phyloP scores from a whole-genome alignment of 2,797 vertebrate genomes.

The Danio aesculapii region DNA sequence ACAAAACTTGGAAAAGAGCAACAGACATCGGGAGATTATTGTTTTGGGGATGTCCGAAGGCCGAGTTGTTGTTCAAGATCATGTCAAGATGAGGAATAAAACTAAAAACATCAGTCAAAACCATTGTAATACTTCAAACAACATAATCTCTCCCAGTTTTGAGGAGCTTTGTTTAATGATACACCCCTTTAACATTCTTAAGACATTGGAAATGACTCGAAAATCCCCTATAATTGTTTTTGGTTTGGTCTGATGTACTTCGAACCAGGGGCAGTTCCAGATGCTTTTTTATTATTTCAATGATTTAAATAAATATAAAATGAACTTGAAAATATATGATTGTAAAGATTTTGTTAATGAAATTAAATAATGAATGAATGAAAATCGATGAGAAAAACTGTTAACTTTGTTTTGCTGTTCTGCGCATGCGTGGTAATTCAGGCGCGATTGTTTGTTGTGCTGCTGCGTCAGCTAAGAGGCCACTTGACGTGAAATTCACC shows the following conservation, averaged over 20 bases:
- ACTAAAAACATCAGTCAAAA: not conserved
- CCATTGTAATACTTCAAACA: not conserved
- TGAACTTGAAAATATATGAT: too few relatives aligned
- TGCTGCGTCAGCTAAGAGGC: too few relatives aligned
- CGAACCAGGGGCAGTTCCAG: not conserved
- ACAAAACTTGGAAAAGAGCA: constrained; percentile 69
- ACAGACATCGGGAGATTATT: constrained; percentile 84
- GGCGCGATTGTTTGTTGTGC: too few relatives aligned
- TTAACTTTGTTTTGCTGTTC: too few relatives aligned
- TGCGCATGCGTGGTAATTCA: too few relatives aligned
- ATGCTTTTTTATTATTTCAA: too few relatives aligned
- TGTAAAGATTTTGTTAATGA: too few relatives aligned
- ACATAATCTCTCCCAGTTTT: not conserved
- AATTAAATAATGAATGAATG: too few relatives aligned
- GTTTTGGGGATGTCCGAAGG: constrained; percentile 89
- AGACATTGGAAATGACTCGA: not conserved
- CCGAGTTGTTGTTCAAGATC: constrained; percentile 92
- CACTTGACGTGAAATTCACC: too few relatives aligned
- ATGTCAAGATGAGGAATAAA: constrained; percentile 75
- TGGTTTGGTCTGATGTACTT: not conserved
- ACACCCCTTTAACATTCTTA: not conserved
- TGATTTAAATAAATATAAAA: too few relatives aligned
- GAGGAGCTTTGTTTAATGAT: too few relatives aligned
- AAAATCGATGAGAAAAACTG: too few relatives aligned
- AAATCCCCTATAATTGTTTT: not conserved